Base-by-base conservation (phyloP, 2,797 vertebrate species). In the Chaetophractus vellerosus region DNA sequence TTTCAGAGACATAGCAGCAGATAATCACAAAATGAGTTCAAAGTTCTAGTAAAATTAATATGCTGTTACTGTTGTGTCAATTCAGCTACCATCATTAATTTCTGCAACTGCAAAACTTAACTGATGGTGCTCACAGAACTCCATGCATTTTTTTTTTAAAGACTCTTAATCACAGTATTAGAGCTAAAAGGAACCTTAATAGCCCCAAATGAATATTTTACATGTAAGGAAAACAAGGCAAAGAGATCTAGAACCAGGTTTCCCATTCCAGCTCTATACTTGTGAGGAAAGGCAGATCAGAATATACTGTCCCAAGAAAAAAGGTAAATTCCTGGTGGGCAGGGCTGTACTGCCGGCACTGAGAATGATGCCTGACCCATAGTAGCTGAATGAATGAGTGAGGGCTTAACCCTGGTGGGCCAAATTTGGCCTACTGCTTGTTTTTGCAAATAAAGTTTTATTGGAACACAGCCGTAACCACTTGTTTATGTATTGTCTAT, bases 31-130 rank as follows among this genome's bases (percentile, higher is more conserved):
- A 57, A 0, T 80, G 78, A 41, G 92, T 93, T 92, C 88, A 97
- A 97, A 96, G 90, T 87, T 89, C 93, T 41, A 64, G 26, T 57
- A 90, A 94, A 78, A 93, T 75, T 38, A 94, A 19, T 93, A 76
- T 26, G 61, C 48, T 71, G 38, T 90, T 94, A 57, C 50, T 93
- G 12, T 14, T 72, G 7, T 31, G 41, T 91, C 78, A 80, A 50
- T 82, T 93, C 68, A 80, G 92, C 61, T 86, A 82, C n/a, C 59
- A 24, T 45, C 12, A 76, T 64, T 86, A 61, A 88, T 94, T 88
- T 94, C 64, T 64, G 31, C 75, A 80, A 74, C 1, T 72, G n/a
- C n/a, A n/a, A 68, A 86, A 96, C 26, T 23, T 74, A 79, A 68
- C 7, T 33, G 57, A 72, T 91, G 74, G 55, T 66, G 59, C 1